Evolutionary conservation across 1,140 invertebrate species (phyloP).

Genomic region (Pseudomyrmex flavicornis): DNA sequence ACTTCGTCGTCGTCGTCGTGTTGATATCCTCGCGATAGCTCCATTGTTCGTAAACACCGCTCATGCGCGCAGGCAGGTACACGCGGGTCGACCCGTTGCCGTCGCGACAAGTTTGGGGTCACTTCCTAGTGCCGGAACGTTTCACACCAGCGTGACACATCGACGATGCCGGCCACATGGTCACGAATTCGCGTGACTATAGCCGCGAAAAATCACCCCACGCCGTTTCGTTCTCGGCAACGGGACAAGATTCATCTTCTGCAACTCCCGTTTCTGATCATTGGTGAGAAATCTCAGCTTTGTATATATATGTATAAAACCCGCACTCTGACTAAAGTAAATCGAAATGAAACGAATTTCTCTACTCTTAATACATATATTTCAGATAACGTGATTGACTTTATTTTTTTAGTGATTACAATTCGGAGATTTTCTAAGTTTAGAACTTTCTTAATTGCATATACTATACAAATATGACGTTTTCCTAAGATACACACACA

Average conservation of each 20-base stretch:
- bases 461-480: not conserved
- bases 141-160: slow-evolving; percentile 78
- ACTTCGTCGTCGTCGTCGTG: slow-evolving; percentile 63
- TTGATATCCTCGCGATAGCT: slow-evolving; percentile 79
- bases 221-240: slow-evolving; percentile 19
- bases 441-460: too few species aligned
- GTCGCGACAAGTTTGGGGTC: slow-evolving; percentile 75
- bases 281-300: slow-evolving; percentile 48
- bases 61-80: slow-evolving; percentile 68
- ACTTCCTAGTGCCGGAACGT: slow-evolving; percentile 78
- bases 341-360: not conserved
- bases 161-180: slow-evolving; percentile 73
- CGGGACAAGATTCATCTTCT: slow-evolving; percentile 25
- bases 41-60: slow-evolving; percentile 78
- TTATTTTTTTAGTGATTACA: not conserved
- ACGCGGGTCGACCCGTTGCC: slow-evolving; percentile 38
- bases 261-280: slow-evolving; percentile 20
- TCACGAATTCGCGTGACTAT: slow-evolving; percentile 79
- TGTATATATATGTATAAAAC: not conserved
- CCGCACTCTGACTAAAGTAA: not conserved
- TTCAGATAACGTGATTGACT: not conserved
- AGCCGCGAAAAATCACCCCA: slow-evolving; percentile 70
- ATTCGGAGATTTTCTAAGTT: too few species aligned
- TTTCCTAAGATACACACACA: not conserved
- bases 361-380: not conserved